These are phyloP conservation scores for Dipodomys ordii DNA, from an alignment of 2,113 vertebrate genomes.

Conservation along the genomic window DNA sequence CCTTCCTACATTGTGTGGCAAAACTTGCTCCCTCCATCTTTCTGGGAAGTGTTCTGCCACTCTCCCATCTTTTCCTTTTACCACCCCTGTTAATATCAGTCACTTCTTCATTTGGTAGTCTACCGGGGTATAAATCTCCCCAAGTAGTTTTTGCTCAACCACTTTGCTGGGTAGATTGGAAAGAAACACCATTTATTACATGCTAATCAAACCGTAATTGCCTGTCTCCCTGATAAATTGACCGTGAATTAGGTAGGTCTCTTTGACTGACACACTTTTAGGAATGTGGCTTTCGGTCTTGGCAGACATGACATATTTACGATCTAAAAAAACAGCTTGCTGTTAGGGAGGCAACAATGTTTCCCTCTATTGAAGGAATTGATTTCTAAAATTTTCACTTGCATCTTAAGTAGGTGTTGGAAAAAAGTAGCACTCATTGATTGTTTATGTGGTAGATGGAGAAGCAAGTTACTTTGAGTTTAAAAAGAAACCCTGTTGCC, in stretches of 20 bases:
- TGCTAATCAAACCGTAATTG: conserved; percentile 81
- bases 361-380: conserved; percentile 71
- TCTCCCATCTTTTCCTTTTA: background rate
- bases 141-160: conserved; percentile 18
- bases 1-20: background rate
- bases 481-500: conserved; percentile 82
- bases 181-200: conserved; percentile 74
- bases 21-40: background rate
- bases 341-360: conserved; percentile 53
- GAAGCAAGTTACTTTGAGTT: conserved; percentile 83
- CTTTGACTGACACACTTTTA: conserved; percentile 77
- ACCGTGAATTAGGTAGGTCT: conserved; percentile 79
- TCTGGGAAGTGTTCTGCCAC: background rate
- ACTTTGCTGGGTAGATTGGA: conserved; percentile 56
- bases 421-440: conserved; percentile 73
- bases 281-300: conserved; percentile 70
- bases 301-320: conserved; percentile 39
- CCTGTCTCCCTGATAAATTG: conserved; percentile 79
- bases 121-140: background rate
- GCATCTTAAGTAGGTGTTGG: conserved; percentile 81
- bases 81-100: no score
- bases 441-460: conserved; percentile 81
- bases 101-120: background rate
- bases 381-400: conserved; percentile 79
- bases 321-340: conserved; percentile 76